Evolutionary conservation across 2,113 vertebrate genomes (phyloP), one percentile per base, ranked within the genome.

Genomic region (Puntigrus tetrazona): DNA sequence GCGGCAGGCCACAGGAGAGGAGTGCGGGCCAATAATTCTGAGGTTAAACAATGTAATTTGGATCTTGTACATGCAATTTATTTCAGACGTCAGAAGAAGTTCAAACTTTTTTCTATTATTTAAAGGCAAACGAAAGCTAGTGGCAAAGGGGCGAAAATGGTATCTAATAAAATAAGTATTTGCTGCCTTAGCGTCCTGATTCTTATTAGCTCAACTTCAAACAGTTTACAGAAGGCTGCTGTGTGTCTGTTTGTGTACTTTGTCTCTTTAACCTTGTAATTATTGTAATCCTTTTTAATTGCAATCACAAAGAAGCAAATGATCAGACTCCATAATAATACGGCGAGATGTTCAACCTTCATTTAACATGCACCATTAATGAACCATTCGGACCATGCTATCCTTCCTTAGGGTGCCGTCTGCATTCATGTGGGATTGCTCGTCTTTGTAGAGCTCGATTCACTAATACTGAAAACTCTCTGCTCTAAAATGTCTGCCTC

Each of bases 1-100:
- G 82, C 27, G 74, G 27, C 45, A 90, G 91, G 91, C 90, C 87
- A 91, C 85, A 88, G 91, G 91, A 93, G 92, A 93, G 89, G 84
- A 90, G 50, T 90, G 90, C 27, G 72, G 90, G 85, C 92, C 93
- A 94, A 92, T 94, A 93, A 94, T 94, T 94, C 92, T 91, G 92
- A 94, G 94, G 94, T 95, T 95, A 94, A 95, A 94, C 93, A 94
- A 94, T 94, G 92, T 94, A 91, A 95, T 95, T 94, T 94, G 91
- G 94, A 93, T 92, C 91, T 92, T 93, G 92, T 93, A 92, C 90
- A 89, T 93, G 92, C 92, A 93, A 95, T 94, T 94, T 94, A 93
- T 95, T 94, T 87, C 91, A 89, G 86, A 91, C 59, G 93, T 92
- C 93, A 93, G 89, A 91, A 87, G 89, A 83, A 91, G 88, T 86